These are phyloP conservation scores for Ciconia maguari DNA, from an alignment of 2,113 vertebrate genomes.

Conservation along the genomic window DNA sequence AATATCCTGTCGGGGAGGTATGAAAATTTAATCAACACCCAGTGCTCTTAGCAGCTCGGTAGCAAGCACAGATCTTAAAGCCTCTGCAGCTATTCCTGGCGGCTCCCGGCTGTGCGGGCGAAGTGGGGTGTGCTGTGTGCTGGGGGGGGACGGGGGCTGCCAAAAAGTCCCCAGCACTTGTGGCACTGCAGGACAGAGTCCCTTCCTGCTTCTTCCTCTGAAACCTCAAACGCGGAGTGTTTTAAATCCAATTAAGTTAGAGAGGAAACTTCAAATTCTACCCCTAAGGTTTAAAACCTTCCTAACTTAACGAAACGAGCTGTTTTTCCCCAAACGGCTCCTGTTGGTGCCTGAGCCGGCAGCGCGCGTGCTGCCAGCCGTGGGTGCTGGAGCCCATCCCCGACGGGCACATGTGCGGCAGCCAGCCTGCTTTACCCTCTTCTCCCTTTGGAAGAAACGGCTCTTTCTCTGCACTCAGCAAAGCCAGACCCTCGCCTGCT, in stretches of 20 bases:
- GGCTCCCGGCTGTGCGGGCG: neutral
- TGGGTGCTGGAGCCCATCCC: neutral
- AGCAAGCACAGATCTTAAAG: constrained; percentile 21
- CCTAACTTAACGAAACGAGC: neutral
- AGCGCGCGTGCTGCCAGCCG: neutral
- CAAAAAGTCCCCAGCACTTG: neutral
- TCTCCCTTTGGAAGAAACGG: neutral
- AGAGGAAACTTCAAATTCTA: neutral
- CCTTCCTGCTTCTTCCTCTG: neutral
- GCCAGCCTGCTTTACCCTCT: neutral
- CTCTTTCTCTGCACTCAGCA: neutral
- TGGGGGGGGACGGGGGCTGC: neutral
- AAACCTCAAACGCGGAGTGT: rapidly evolving
- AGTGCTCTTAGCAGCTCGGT: neutral
- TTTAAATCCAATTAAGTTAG: neutral
- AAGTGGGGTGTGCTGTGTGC: neutral
- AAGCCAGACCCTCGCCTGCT: constrained; percentile 8
- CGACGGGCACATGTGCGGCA: neutral
- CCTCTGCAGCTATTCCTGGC: constrained; percentile 48
- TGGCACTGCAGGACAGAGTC: neutral
- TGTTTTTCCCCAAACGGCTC: neutral
- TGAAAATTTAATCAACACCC: constrained; percentile 70
- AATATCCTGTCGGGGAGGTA: constrained; percentile 13
- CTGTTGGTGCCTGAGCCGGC: neutral
- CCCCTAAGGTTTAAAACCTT: neutral